Base-by-base conservation (phyloP, 1,140 invertebrate species). In the Drosophila rufa region DNA sequence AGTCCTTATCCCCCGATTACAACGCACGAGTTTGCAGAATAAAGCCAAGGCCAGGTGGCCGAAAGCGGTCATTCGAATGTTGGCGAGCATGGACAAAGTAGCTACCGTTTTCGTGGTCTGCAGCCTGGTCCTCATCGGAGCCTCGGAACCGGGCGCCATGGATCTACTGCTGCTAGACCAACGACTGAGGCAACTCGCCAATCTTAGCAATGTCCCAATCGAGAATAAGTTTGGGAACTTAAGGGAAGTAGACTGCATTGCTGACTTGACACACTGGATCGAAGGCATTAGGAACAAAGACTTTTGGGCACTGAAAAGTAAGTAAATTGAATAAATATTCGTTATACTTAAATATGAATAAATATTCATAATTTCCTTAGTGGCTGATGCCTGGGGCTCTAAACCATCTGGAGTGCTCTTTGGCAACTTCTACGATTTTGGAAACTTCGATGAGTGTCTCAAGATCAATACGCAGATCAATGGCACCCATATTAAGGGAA, bases 401-500 rank as follows among this genome's bases (percentile, higher is more conserved):
- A 33, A 64, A 8, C 58, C 66, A 2, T 64, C 66, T 2, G 66
- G 66, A 0, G 12, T 68, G 3, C 12, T 64, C 0, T 33, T 22
- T 7, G 66, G 59, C 3, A 65, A 68, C 4, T 15, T 40, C 48
- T 45, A 67, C 68, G 61, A 86, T 22, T 17, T 90, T 36, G 85
- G 83, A 4, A 81, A 90, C 46, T 81, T 43, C 22, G 80, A 84
- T 53, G 69, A 87, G 64, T 87, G 83, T 17, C 33, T 87, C 4
- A 25, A 22, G 0, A 73, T 80, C 38, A 68, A 65, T 2, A 42
- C 65, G 0, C 14, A 15, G 0, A 25, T 73, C 4, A 14, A 25
- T 4, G 40, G 25, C 3, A 6, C 7, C 0, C 17, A 1, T 2
- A 56, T 81, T 6, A 50, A 47, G 2, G 80, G 82, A 15, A 82